Conservation (phyloP, 1,140 invertebrate species). For the Zeugodacus cucurbitae region DNA sequence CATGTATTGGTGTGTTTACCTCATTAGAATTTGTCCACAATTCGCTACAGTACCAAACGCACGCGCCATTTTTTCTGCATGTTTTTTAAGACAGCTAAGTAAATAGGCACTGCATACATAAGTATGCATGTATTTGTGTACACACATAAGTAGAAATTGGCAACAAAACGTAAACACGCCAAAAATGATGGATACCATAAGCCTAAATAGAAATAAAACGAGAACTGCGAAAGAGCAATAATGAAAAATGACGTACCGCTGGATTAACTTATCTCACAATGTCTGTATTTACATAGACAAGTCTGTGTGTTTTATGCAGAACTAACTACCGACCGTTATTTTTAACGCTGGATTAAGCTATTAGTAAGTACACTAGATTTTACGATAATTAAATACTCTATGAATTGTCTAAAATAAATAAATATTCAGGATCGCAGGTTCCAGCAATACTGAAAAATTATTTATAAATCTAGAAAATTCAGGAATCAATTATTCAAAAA, state of each 20-base stretch:
- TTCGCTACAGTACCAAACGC: background rate
- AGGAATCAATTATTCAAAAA: too few relatives aligned
- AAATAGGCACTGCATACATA: background rate
- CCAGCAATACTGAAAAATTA: too few relatives aligned
- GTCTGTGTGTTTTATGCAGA: background rate
- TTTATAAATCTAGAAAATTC: too few relatives aligned
- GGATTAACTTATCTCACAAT: background rate
- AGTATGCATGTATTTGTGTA: background rate
- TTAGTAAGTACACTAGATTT: too few relatives aligned
- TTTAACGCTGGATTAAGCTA: too few relatives aligned
- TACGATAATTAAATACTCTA: too few relatives aligned
- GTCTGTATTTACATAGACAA: background rate
- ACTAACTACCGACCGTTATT: too few relatives aligned
- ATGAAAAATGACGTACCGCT: background rate
- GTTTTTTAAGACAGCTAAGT: background rate
- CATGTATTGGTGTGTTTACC: too few relatives aligned
- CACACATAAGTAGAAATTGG: background rate
- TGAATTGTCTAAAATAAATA: too few relatives aligned
- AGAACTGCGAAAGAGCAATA: background rate
- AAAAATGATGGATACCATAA: background rate
- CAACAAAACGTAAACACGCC: slow-evolving; percentile 1
- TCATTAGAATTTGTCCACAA: background rate
- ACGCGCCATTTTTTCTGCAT: background rate
- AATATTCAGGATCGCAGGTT: too few relatives aligned
- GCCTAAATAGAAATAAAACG: background rate